Conservation (phyloP, 2,888 invertebrate species). For the Epistrophe eligans region DNA sequence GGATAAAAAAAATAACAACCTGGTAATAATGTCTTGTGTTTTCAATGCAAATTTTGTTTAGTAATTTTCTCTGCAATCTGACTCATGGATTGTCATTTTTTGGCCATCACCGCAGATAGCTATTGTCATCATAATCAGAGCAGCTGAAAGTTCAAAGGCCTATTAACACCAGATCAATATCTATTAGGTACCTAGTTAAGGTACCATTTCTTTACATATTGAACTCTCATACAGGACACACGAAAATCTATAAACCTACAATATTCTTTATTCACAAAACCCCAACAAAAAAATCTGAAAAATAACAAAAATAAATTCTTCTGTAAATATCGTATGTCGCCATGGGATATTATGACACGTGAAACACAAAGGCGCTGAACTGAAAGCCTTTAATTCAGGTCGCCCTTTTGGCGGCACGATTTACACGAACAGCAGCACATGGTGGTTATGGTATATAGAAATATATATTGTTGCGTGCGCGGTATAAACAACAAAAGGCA, state of each 20-base stretch:
- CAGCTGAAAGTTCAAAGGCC: slow-evolving; percentile 56
- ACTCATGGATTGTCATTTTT: too few species aligned
- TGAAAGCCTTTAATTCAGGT: slow-evolving; percentile 70
- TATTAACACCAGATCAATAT: neutral
- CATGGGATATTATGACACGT: slow-evolving; percentile 66
- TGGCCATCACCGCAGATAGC: too few species aligned
- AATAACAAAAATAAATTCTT: slow-evolving; percentile 39
- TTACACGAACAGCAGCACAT: slow-evolving; percentile 44
- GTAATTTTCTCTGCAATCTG: too few species aligned
- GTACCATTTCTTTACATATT: neutral
- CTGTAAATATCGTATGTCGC: slow-evolving; percentile 45
- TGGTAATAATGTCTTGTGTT: too few species aligned
- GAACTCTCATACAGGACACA: slow-evolving; percentile 28
- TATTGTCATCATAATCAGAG: slow-evolving; percentile 12
- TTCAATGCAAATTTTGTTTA: too few species aligned
- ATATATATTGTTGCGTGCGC: slow-evolving; percentile 23
- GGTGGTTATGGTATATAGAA: slow-evolving; percentile 18
- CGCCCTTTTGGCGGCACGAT: slow-evolving; percentile 71
- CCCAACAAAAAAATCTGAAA: neutral
- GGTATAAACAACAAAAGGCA: slow-evolving; percentile 10
- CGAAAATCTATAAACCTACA: slow-evolving; percentile 6
- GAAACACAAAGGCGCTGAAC: slow-evolving; percentile 71
- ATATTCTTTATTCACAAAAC: neutral
- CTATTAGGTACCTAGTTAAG: too few species aligned
- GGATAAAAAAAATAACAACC: too few species aligned